Percentiles rank a stretch among this genome's conserved stretches.
phyloP scores from a whole-genome alignment of 37 sponge, comb jelly and placozoan genomes.

The Spongia lamella region DNA sequence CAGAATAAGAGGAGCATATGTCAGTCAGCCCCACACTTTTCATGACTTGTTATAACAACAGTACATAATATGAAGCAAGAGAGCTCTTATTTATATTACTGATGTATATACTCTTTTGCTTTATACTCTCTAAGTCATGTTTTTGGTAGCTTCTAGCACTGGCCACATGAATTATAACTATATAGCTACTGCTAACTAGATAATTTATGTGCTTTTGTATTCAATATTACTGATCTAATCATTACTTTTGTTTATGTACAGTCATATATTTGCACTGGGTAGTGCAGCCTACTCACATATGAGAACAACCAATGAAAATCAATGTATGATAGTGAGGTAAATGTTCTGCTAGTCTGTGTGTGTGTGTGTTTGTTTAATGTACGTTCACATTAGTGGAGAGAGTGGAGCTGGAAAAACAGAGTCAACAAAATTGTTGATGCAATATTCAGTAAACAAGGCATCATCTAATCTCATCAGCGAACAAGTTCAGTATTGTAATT shows the following conservation, averaged over 20 bases:
- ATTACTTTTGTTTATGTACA: not conserved
- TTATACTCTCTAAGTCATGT: no score
- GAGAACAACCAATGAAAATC: conserved; percentile 45
- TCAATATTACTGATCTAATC: no score
- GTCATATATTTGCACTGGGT: conserved; percentile 75
- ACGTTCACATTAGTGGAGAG: conserved; percentile 61
- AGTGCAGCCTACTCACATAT: conserved; percentile 58
- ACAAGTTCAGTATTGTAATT: not conserved
- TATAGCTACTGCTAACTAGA: no score
- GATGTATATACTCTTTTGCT: no score
- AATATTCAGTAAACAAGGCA: conserved; percentile 70
- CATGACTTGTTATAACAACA: no score
- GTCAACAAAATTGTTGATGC: conserved; percentile 80
- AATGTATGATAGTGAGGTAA: conserved; percentile 66
- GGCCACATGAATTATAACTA: no score
- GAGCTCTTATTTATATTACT: no score
- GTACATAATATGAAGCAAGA: no score
- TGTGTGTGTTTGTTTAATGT: not conserved
- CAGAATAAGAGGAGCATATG: no score
- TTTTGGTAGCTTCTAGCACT: no score
- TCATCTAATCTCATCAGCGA: conserved; percentile 30
- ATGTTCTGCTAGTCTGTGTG: not conserved
- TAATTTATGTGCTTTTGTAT: no score
- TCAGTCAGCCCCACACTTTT: no score
- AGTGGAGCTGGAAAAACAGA: conserved; percentile 94